Base-by-base conservation (phyloP, 2,888 invertebrate genomes). In the Diabrotica balteata region DNA sequence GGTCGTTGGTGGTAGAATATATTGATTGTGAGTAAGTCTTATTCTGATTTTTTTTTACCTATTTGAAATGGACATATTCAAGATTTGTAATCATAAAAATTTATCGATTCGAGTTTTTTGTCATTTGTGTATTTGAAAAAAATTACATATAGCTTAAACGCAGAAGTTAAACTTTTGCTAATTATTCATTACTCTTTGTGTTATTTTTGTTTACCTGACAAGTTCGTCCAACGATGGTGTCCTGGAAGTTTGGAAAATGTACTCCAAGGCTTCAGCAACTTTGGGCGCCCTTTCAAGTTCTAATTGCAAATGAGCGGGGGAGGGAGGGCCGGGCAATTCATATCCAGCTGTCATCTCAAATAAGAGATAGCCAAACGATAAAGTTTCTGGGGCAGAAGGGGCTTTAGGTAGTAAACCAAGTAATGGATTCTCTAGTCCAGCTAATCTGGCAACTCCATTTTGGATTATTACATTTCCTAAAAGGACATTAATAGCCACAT, bases 321-420 rank as follows among this genome's bases (percentile, higher is more conserved):
- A 89, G 59, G 93, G 93, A 61, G 94, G 89, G 51, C 91, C 87
- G 75, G 91, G 90, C 72, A 95, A 85, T 79, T 95, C 93, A 74
- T 91, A 90, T 50, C 94, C 96, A 17, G 94, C 91, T 77, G 94
- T 91, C 96, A 96, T 96, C 86, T 96, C 96, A 83, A 93, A 96
- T 66, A 97, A 86, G 79, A 96, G 89, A 82, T 93, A 93, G 45
- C 95, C 95, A 76, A 96, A 91, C 77, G 90, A 90, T 72, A 91
- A 86, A 11, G 89, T 88, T 81, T 92, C 91, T 66, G 91, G 87
- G 8, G 86, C 85, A 17, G 85, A 85, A 9, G 86, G 80, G 81
- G 85, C 57, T 43, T 86, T 84, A 2, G 93, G 91, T 17, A 88
- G 85, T 59, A 93, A 89, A 2, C 95, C 94, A 54, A 95, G 86